A percentile compares a stretch with the other conserved stretches of the same genome.
Conservation (phyloP, 2,113 vertebrate genomes). For the Potamarius usumacintae region DNA sequence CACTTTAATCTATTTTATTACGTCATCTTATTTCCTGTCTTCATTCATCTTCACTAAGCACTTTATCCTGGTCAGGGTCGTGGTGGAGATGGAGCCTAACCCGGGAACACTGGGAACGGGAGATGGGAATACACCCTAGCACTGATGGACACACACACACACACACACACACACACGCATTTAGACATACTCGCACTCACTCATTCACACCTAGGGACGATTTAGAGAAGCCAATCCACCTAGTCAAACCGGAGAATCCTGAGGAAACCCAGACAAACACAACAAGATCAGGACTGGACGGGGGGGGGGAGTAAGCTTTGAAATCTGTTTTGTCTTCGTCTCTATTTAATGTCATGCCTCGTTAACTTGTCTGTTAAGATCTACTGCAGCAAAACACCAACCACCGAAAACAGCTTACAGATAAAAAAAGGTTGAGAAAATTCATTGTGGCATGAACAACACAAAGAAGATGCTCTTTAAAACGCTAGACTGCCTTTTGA, state of each 20-base stretch:
- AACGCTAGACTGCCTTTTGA: too few relatives aligned
- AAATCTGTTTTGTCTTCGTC: conserved; percentile 20
- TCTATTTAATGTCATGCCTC: conserved; percentile 29
- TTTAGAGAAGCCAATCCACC: not conserved
- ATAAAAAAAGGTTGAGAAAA: not conserved
- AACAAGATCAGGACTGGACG: not conserved
- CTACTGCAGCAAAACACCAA: not conserved
- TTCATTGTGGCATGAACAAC: not conserved
- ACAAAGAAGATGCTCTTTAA: not conserved
- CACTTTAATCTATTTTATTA: conserved; percentile 27
- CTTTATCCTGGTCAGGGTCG: conserved; percentile 23
- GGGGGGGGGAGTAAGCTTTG: not conserved
- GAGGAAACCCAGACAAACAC: not conserved
- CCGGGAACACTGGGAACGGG: not conserved
- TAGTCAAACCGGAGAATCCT: not conserved
- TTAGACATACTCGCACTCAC: not conserved
- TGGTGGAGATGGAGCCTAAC: not conserved
- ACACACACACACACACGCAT: not conserved
- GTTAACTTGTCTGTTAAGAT: conserved; percentile 9
- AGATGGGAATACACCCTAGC: not conserved
- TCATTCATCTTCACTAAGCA: conserved; percentile 13
- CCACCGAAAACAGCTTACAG: not conserved
- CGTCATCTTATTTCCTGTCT: conserved; percentile 8
- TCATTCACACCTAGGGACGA: not conserved
- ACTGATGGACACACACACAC: not conserved